Conservation (phyloP, 2,888 invertebrate genomes). For the Parasteatoda lunata region DNA sequence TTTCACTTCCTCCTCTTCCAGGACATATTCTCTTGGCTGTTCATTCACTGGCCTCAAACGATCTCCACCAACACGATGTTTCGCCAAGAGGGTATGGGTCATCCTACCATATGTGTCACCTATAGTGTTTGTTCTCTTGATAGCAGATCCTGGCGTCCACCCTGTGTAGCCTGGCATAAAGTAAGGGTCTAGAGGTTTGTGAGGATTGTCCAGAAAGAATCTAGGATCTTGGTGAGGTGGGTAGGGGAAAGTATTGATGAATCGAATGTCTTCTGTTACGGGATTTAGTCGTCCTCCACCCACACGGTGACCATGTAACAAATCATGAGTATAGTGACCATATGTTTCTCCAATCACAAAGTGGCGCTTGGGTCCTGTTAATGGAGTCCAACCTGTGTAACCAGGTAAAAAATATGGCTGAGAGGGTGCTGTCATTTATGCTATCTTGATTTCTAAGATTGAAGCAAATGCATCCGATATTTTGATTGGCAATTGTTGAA, state of each 20-base stretch:
- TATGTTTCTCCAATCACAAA: constrained; percentile 18
- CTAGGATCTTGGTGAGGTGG: background rate
- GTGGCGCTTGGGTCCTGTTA: background rate
- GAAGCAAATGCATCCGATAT: too few relatives aligned
- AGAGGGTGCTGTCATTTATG: background rate
- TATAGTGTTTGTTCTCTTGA: constrained; percentile 20
- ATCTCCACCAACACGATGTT: constrained; percentile 24
- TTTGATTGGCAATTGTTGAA: too few relatives aligned
- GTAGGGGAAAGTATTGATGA: background rate
- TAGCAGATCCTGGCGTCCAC: constrained; percentile 17
- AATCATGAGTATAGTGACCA: constrained; percentile 29
- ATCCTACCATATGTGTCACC: constrained; percentile 44
- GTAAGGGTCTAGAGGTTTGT: constrained; percentile 31
- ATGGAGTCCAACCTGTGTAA: constrained; percentile 46
- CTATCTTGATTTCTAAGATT: too few relatives aligned
- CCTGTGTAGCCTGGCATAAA: constrained; percentile 58
- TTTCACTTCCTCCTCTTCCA: constrained; percentile 23
- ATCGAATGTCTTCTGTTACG: constrained; percentile 13
- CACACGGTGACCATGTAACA: constrained; percentile 18
- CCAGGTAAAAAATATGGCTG: constrained; percentile 48
- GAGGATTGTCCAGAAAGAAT: constrained; percentile 19
- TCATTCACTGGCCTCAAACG: constrained; percentile 23
- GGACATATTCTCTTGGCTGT: constrained; percentile 8
- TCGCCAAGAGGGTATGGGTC: constrained; percentile 36
- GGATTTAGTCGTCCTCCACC: constrained; percentile 30